Evolutionary conservation across 2,113 vertebrate genomes (phyloP), one percentile per base, ranked within the genome.

Genomic region (Chloebia gouldiae): DNA sequence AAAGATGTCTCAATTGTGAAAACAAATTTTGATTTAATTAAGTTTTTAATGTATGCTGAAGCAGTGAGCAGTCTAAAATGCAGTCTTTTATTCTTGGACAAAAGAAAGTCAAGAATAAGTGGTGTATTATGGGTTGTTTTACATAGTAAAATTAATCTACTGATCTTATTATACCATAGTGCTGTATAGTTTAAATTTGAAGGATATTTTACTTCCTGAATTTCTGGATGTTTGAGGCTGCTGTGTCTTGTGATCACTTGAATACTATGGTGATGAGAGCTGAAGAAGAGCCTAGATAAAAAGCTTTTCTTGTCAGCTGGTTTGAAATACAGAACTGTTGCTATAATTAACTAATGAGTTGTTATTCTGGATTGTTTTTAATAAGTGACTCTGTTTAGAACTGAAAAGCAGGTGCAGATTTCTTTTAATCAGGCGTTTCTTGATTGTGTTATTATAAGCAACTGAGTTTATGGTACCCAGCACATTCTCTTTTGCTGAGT

Each of bases 401-500:
- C 81, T 84, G 84, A 95, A 92, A 93, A 95, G 71, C 92, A 97
- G 93, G 93, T 95, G 81, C 76, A 86, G 81, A 86, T 93, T 96
- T 90, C 90, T 94, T 95, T 94, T 94, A 95, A 90, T 97, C 92
- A 84, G 81, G 59, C 72, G 0, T 71, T 89, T 93, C 86, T 92
- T 97, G 91, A 94, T 96, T 94, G 71, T 91, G 81, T 93, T 96
- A 71, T 92, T 96, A 83, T 89, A 91, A 95, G 85, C 92, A 93
- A 60, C 83, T 33, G 80, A 88, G n/a, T 95, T 92, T 84, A 72
- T 91, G 61, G 82, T 90, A 73, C 83, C 85, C 75, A 96, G 90
- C 95, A 88, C 88, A 87, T 87, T 86, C 65, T 80, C 39, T 92
- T 90, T 86, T 80, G 87, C 80, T 91, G 90, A 94, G 63, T 88